Conservation (phyloP, 92 coral and sea anemone genomes). For the Bergia puertoricense region DNA sequence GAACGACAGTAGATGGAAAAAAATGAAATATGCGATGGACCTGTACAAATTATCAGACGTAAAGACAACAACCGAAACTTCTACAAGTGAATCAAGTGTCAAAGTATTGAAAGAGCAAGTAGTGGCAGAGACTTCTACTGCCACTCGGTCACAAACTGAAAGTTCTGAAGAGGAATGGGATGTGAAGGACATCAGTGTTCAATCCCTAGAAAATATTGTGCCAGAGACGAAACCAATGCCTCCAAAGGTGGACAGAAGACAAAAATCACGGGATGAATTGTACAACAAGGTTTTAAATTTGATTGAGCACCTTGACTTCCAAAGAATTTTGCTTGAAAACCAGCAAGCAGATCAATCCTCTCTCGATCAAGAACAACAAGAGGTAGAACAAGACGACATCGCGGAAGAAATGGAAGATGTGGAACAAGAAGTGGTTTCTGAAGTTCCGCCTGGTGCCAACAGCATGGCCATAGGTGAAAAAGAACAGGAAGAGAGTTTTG, state of each 20-base stretch:
- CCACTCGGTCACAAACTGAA: constrained; percentile 3
- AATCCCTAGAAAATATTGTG: no score
- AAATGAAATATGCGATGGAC: constrained; percentile 48
- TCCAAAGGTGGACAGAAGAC: constrained; percentile 11
- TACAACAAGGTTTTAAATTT: constrained; percentile 8
- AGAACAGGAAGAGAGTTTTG: constrained; percentile 42
- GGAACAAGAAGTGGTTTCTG: background rate
- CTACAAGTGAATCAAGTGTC: constrained; percentile 17
- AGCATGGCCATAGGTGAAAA: constrained; percentile 7
- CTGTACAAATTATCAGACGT: constrained; percentile 34
- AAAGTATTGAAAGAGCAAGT: background rate
- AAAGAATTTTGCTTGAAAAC: constrained; percentile 22
- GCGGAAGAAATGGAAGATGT: constrained; percentile 34
- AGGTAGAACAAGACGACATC: constrained; percentile 2
- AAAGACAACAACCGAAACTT: background rate
- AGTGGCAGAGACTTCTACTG: constrained; percentile 14
- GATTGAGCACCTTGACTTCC: constrained; percentile 30
- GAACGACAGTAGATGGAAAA: constrained; percentile 62
- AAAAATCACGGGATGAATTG: constrained; percentile 24
- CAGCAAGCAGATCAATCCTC: background rate
- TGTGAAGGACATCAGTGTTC: background rate
- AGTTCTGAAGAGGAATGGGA: constrained; percentile 3
- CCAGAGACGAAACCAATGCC: constrained; percentile 1
- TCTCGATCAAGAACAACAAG: background rate
- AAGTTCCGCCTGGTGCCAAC: background rate